Evolutionary conservation across 2,797 vertebrate species (phyloP), one percentile per base, ranked within the genome.

Genomic region (Onychomys leucogaster): DNA sequence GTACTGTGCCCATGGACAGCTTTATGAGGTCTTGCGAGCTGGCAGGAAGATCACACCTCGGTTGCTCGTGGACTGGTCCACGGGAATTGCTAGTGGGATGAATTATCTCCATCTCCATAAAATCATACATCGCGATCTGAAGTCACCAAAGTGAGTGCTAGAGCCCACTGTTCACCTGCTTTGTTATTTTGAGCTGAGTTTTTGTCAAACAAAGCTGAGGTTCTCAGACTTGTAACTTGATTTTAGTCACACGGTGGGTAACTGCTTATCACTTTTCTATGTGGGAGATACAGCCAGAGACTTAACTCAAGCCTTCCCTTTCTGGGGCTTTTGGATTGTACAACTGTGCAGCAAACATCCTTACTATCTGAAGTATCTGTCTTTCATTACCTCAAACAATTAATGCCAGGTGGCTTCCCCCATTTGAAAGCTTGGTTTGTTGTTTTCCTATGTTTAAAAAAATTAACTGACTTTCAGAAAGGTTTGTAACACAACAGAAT

Each of bases 51-150:
- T 99, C 97, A 99, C 99, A 0, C 99, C 99, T 0, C 98, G 99
- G 25, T 98, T 99, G 96, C 99, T 99, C 81, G 99, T 99, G 97
- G 99, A 99, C 98, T 99, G 99, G 99, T 99, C 99, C 97, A 99
- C 99, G 0, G 99, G 99, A 92, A 99, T 99, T 32, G 99, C 99
- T 78, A 99, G 99, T 9, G 99, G 99, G 96, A 99, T 99, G 99
- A 99, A 99, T 98, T 99, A 99, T 98, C 99, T 99, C 82, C 99
- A 99, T 98, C 99, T 99, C 75, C 99, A 99, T 98, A 99, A 99
- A 98, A 99, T 99, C 98, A 99, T 99, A 98, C 99, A 99, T 98
- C 99, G 99, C 98, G 99, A 99, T 98, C 99, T 99, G 97, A 99
- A 99, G 98, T 99, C 99, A 94, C 99, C 99, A 94, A 99, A 99